Percentiles rank a stretch among this genome's conserved stretches.
Evolutionary conservation across 2,113 vertebrate species (phyloP).

Genomic region (Puffinus mauretanicus): DNA sequence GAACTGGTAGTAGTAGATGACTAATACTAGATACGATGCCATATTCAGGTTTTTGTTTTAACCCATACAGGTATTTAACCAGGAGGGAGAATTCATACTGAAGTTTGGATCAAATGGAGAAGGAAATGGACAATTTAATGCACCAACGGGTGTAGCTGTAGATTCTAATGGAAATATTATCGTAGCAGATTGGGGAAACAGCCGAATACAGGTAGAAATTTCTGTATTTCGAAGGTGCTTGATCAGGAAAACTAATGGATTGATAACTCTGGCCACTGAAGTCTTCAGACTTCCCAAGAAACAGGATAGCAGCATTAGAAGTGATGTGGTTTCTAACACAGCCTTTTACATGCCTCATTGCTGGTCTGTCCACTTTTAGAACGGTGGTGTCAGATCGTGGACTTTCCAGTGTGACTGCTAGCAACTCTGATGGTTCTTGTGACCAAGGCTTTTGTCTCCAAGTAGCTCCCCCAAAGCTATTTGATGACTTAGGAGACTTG

Average conservation of each 20-base stretch:
- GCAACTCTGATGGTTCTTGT: background rate
- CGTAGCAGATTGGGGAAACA: conserved; percentile 98
- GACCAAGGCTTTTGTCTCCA: background rate
- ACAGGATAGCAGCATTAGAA: background rate
- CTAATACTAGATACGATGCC: background rate
- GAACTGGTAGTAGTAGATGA: background rate
- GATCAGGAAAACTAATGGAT: background rate
- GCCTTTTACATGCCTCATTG: background rate
- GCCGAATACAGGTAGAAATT: conserved; percentile 90
- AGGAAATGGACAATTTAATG: conserved; percentile 97
- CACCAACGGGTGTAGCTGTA: conserved; percentile 96
- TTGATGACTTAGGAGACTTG: background rate
- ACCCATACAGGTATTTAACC: conserved; percentile 89
- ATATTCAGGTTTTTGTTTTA: background rate
- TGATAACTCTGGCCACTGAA: background rate
- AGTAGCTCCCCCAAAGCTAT: background rate
- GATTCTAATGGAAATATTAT: conserved; percentile 96
- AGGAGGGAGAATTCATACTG: conserved; percentile 93
- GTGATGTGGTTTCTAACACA: background rate
- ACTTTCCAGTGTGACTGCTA: background rate
- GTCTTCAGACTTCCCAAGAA: background rate
- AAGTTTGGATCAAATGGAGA: conserved; percentile 99
- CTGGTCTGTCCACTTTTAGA: background rate
- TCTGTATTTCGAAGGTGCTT: background rate
- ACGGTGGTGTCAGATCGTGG: background rate